Percentiles rank a stretch among this genome's conserved stretches.
Conservation (phyloP, 2,888 invertebrate genomes). For the Oligia latruncula region DNA sequence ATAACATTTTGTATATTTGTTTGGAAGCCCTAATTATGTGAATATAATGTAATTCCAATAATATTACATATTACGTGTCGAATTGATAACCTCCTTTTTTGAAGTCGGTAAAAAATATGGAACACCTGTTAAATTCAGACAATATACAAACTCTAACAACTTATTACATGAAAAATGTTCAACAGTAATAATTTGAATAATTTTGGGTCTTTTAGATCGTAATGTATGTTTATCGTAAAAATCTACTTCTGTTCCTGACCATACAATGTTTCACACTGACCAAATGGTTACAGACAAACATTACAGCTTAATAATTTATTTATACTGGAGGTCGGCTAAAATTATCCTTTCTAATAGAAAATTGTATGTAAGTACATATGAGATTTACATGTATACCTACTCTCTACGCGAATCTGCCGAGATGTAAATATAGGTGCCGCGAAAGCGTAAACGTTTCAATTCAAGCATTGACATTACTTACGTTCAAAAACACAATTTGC, state of each 20-base stretch:
- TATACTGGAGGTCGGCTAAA: slow-evolving; percentile 20
- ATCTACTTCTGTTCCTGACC: neutral
- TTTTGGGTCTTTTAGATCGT: neutral
- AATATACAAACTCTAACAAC: neutral
- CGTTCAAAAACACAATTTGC: slow-evolving; percentile 15
- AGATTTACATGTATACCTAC: neutral
- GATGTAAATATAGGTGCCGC: neutral
- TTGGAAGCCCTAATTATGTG: too few species aligned
- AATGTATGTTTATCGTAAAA: neutral
- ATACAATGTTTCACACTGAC: neutral
- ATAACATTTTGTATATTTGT: too few species aligned
- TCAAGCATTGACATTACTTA: neutral
- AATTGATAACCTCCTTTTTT: too few species aligned
- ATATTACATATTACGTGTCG: too few species aligned
- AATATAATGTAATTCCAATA: too few species aligned
- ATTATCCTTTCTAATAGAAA: slow-evolving; percentile 19
- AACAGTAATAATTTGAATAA: neutral
- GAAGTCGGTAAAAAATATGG: neutral
- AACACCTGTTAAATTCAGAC: neutral
- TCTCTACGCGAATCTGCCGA: neutral
- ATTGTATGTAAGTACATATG: neutral
- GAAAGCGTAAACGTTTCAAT: neutral
- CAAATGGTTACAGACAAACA: neutral
- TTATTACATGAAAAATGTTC: neutral
- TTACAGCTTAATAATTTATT: neutral